Base-by-base conservation (phyloP, 2,888 invertebrate species). In the Ypsolopha scabrella region DNA sequence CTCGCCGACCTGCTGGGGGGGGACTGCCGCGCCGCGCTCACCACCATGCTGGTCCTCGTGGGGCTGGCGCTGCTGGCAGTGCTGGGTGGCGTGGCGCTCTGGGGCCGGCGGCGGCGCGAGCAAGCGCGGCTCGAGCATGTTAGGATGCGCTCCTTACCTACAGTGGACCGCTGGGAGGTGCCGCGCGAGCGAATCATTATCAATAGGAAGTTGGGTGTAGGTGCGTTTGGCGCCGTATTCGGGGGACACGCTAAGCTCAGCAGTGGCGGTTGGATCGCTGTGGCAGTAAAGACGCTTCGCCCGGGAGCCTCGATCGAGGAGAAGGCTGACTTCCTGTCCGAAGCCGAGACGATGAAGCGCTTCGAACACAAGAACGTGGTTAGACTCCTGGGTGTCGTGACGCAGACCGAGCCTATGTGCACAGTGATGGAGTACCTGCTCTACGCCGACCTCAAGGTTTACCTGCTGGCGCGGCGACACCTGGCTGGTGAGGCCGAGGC, bases 401-500 rank as follows among this genome's bases (percentile, higher is more conserved):
- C 96, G 1, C 92, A 93, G 65, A 91, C 90, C 45, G 95, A 96
- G 64, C 96, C 97, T 0, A 93, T 96, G 45, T 94, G 94, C 68
- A 94, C 94, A 0, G 91, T 97, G 10, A 97, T 97, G 96, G 97
- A 97, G 75, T 96, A 95, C 67, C 94, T 96, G 94, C 81, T 97
- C 39, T 95, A 96, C 70, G 97, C 96, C 24, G 97, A 97, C 72
- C 80, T 97, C 58, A 97, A 96, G 80, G 95, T 93, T 7, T 97
- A 92, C 77, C 86, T 97, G 53, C 75, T 97, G 58, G 95, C 94
- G 10, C 90, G 97, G 57, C 89, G 97, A 43, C 93, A 95, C 76
- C 87, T 96, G 64, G 94, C 94, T 0, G 90, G 89, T 56, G 24
- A 24, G 90, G 59, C 87, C 91, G 91, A 90, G 53, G 88, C 90